These are phyloP conservation scores for Leptodactylus fallax DNA, from an alignment of 2,797 vertebrate genomes.

Conservation along the genomic window DNA sequence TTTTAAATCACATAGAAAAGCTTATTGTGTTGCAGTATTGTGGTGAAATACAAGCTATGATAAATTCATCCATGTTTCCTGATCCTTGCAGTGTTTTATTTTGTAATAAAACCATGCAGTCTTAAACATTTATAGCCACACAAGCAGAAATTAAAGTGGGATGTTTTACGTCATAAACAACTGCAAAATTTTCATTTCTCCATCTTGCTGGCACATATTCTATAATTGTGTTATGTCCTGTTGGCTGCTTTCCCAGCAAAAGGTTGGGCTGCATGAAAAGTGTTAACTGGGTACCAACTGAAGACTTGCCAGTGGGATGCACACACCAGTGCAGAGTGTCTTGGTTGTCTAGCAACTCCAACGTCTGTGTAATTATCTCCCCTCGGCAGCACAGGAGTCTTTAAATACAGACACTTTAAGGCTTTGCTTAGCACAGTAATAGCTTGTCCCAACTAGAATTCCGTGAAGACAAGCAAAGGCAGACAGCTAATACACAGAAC, in stretches of 20 bases:
- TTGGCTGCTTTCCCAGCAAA: constrained; percentile 52
- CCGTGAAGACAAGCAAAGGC: constrained; percentile 52
- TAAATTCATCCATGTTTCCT: neutral
- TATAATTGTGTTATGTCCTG: constrained; percentile 51
- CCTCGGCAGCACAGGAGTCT: constrained; percentile 55
- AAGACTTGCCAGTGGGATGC: constrained; percentile 61
- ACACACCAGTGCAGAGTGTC: constrained; percentile 53
- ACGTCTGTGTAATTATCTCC: constrained; percentile 61
- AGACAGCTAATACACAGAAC: constrained; percentile 43
- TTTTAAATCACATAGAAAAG: neutral
- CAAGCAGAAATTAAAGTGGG: constrained; percentile 34
- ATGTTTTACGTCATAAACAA: constrained; percentile 44
- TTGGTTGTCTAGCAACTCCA: constrained; percentile 64
- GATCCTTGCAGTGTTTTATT: constrained; percentile 19
- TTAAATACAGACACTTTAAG: constrained; percentile 64
- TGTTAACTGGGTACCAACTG: constrained; percentile 60
- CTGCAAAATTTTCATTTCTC: constrained; percentile 42
- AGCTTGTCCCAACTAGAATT: constrained; percentile 62
- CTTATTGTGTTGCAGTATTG: neutral
- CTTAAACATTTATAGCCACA: constrained; percentile 33
- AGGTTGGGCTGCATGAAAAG: constrained; percentile 55
- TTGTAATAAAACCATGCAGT: constrained; percentile 10
- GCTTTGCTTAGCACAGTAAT: constrained; percentile 55
- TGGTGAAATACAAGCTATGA: neutral
- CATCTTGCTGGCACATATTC: constrained; percentile 43